These are phyloP conservation scores for Hydropsyche betteni DNA, from an alignment of 2,888 invertebrate species.

Conservation along the genomic window DNA sequence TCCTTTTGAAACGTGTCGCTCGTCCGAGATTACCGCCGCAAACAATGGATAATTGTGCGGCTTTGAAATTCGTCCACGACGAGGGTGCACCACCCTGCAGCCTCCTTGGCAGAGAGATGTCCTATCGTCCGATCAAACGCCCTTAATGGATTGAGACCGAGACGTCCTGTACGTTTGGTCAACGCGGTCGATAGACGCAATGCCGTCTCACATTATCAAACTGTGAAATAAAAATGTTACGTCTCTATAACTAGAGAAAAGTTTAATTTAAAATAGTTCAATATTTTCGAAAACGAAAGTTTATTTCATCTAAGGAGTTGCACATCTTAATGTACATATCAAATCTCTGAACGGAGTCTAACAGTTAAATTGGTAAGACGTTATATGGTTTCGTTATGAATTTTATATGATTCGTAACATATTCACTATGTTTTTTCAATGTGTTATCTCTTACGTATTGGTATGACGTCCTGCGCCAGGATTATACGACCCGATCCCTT, in stretches of 20 bases:
- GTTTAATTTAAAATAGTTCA: no score
- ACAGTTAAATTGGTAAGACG: no score
- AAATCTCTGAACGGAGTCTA: no score
- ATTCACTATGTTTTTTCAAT: constrained; percentile 34
- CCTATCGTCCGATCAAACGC: constrained; percentile 11
- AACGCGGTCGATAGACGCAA: not conserved
- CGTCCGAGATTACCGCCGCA: constrained; percentile 36
- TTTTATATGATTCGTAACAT: not conserved
- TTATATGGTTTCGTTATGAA: no score
- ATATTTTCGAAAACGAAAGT: no score
- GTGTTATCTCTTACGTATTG: constrained; percentile 12
- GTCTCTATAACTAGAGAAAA: no score
- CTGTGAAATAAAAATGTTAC: no score
- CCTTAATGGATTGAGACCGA: constrained; percentile 21
- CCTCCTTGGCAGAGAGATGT: not conserved
- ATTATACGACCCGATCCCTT: constrained; percentile 47
- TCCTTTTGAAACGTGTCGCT: constrained; percentile 39
- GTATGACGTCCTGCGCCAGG: constrained; percentile 43
- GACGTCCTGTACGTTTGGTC: not conserved
- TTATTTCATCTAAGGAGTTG: no score
- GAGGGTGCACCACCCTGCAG: not conserved
- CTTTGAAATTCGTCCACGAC: constrained; percentile 3
- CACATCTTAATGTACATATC: no score
- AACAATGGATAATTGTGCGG: constrained; percentile 38
- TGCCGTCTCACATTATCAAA: no score